These are phyloP conservation scores for Trichomalopsis sarcophagae DNA, from an alignment of 1,140 invertebrate genomes.

Conservation along the genomic window DNA sequence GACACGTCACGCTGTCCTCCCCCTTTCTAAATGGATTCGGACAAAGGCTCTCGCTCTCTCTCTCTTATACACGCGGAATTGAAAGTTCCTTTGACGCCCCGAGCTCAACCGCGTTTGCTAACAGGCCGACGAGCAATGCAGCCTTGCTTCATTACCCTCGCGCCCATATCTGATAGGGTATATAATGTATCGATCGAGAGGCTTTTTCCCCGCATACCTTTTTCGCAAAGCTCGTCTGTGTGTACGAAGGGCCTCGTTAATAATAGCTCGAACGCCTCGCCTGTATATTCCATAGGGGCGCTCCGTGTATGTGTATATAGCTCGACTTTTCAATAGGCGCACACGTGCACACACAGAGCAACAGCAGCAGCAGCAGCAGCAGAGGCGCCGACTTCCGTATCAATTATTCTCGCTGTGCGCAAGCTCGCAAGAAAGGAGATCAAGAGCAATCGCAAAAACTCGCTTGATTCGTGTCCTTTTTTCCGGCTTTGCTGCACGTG, in stretches of 20 bases:
- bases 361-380: too few relatives aligned
- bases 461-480: neutral
- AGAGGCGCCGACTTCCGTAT: neutral
- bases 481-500: neutral
- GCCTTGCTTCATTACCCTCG: neutral
- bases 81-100: slow-evolving; percentile 21
- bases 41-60: neutral
- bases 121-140: slow-evolving; percentile 8
- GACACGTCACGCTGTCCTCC: neutral
- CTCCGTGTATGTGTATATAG: too few relatives aligned
- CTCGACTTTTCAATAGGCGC: slow-evolving; percentile 15
- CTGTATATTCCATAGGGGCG: neutral
- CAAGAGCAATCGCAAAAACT: neutral
- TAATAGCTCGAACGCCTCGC: neutral
- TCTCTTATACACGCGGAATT: neutral
- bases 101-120: neutral
- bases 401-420: slow-evolving; percentile 3
- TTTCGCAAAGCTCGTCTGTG: neutral
- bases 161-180: neutral
- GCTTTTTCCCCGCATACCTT: neutral
- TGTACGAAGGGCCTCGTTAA: neutral
- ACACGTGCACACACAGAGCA: neutral
- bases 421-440: neutral
- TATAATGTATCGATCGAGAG: too few relatives aligned
- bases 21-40: slow-evolving; percentile 17